Evolutionary conservation across 2,888 invertebrate species (phyloP).

Genomic region (Callyntrura guangdongensis): DNA sequence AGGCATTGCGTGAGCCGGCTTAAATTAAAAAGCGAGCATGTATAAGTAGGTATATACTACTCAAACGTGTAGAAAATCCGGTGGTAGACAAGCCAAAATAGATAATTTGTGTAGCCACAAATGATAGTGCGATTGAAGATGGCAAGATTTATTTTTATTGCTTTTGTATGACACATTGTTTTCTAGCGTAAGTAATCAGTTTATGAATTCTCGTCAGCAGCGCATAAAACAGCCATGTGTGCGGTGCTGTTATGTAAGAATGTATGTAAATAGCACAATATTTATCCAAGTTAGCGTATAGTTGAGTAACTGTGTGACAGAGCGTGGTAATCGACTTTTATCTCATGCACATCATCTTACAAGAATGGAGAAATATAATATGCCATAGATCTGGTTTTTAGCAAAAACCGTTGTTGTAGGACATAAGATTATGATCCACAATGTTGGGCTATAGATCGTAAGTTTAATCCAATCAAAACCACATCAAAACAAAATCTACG

Average conservation of each 20-base stretch:
- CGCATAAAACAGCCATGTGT: background rate
- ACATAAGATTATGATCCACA: no score
- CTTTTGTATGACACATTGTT: constrained; percentile 40
- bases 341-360: no score
- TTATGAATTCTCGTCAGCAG: constrained; percentile 20
- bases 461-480: no score
- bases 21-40: background rate
- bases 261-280: background rate
- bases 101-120: constrained; percentile 21
- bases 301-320: no score
- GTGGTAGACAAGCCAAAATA: constrained; percentile 14
- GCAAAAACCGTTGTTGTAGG: no score
- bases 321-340: no score
- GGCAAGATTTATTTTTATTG: constrained; percentile 54
- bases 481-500: no score
- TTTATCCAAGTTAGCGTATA: background rate
- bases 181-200: constrained; percentile 48
- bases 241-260: background rate
- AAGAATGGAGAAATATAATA: no score
- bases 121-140: background rate
- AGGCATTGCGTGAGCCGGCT: background rate
- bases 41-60: background rate
- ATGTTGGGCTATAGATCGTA: no score
- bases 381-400: no score
- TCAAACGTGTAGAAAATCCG: background rate